Evolutionary conservation across 23 tunicate genomes (phyloP), one percentile per base, ranked within the genome.

Genomic region (Ciona savignyi): DNA sequence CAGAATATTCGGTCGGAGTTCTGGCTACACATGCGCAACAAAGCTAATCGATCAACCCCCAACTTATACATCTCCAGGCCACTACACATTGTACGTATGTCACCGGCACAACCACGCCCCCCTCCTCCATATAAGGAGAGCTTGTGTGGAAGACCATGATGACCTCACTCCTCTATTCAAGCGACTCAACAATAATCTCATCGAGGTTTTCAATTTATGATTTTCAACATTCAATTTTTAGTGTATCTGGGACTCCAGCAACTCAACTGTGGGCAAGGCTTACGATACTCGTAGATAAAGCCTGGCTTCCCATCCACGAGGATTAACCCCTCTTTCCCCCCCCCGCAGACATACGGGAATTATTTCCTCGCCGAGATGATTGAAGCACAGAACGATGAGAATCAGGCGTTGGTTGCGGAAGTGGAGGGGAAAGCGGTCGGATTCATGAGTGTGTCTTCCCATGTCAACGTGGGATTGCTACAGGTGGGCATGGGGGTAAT

Each of bases 61-160:
- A n/a, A n/a, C n/a, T n/a, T n/a, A n/a, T n/a, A n/a, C n/a, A n/a
- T n/a, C n/a, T 72, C 9, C 25, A 83, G 87, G 78, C 0, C 81
- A 79, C 71, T 66, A 72, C 60, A 71, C 79, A 15, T 70, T 90
- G 62, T 79, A 83, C 74, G 90, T 74, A 0, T 80, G 86, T 60
- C 63, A 74, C 30, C 89, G 97, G 0, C 97, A 90, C 81, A 64
- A 74, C 65, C 97, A 90, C 65, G 85, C 83, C 33, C 97, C 97
- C 0, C 65, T 75, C 2, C 90, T 90, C 19, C 90, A 90, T 70
- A 79, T 90, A 60, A 49, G 97, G 33, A 34, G 75, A 70, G 97
- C 97, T 48, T 90, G 79, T 70, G 88, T 90, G 60, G 97, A 90
- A 75, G 97, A 90, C 65, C 90, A 72, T 79, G 97, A 90, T 83